Evolutionary conservation across 2,888 invertebrate species (phyloP), one percentile per base, ranked within the genome.

Genomic region (Eretmocerus hayati): DNA sequence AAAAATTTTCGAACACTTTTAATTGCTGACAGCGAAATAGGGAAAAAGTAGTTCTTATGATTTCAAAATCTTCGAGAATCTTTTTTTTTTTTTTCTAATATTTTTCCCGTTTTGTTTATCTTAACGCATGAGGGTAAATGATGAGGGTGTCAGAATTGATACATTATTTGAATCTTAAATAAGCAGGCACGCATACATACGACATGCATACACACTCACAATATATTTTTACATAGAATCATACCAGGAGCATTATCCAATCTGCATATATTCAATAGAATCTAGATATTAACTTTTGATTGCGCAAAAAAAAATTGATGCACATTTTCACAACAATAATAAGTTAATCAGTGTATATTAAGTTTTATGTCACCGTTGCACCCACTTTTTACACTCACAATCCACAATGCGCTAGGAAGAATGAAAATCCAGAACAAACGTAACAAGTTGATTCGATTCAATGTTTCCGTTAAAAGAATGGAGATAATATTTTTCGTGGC

Each of bases 371-470:
- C 42, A n/a, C 50, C 48, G 46, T 38, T 49, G 51, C 51, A 48
- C 51, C 44, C 21, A 36, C n/a, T n/a, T n/a, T 49, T 42, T 51
- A 54, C 43, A 49, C 43, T 46, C 50, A 48, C 48, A 50, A 53
- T 50, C 42, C 50, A 26, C 48, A 50, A 47, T 42, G 48, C 48
- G 53, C 50, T 53, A 46, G 39, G n/a, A n/a, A n/a, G n/a, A 53
- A 50, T 50, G 50, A 53, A 47, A 48, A 53, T 40, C 53, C 53
- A 53, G 50, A 53, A 53, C 53, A 50, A 42, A 50, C 38, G 50
- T 46, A 49, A 47, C 49, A 53, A 53, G 49, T 35, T 49, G 43
- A 16, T 41, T 50, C 35, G 39, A 26, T 11, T 11, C 11, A 26
- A 26, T 11, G 11, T 26, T 11, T 26, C 26, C 26, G 26, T 9